These are phyloP conservation scores for Phyto melanocephala DNA, from an alignment of 2,888 invertebrate species.

Conservation along the genomic window DNA sequence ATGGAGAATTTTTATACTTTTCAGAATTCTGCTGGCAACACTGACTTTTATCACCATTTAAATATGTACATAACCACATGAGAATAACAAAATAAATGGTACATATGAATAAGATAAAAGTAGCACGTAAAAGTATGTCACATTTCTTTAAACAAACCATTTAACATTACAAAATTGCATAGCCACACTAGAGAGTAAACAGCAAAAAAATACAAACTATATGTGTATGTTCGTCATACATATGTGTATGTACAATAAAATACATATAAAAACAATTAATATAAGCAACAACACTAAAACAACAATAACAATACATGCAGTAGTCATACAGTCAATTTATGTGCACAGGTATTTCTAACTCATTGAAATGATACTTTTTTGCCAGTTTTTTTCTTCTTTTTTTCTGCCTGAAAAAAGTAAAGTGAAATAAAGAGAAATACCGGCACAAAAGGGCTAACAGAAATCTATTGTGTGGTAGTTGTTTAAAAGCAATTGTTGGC, in stretches of 20 bases:
- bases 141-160: background rate
- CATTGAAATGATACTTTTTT: slow-evolving; percentile 34
- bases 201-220: background rate
- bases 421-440: background rate
- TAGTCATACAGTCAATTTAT: slow-evolving; percentile 49
- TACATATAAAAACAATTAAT: slow-evolving; percentile 3
- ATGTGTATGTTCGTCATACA: too few relatives aligned
- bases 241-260: slow-evolving; percentile 2
- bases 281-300: background rate
- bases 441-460: background rate
- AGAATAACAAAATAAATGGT: too few relatives aligned
- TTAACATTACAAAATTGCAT: background rate
- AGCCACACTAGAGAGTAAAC: background rate
- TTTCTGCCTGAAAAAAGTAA: background rate
- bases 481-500: slow-evolving; percentile 38
- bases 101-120: background rate
- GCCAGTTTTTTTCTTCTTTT: background rate
- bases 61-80: too few relatives aligned
- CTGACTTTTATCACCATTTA: too few relatives aligned
- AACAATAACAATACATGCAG: background rate
- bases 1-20: too few relatives aligned
- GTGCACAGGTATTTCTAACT: slow-evolving; percentile 34
- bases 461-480: slow-evolving; percentile 40
- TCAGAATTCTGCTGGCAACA: too few relatives aligned
- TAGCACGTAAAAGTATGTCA: slow-evolving; percentile 8